Base-by-base conservation (phyloP, 1,140 invertebrate species). In the Pemphigus obesinymphae region DNA sequence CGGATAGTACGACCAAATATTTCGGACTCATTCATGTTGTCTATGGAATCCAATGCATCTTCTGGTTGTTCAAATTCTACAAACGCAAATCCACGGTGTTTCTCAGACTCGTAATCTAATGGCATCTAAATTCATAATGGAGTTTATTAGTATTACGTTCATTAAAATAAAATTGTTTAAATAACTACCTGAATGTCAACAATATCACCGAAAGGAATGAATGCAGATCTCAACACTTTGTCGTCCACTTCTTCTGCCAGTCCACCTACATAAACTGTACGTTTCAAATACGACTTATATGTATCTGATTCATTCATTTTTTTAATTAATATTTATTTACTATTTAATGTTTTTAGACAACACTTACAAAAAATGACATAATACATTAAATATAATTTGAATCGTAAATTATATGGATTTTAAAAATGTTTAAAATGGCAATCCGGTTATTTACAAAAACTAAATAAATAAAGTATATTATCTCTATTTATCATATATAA, bases 11-110 rank as follows among this genome's bases (percentile, higher is more conserved):
- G 90, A 0, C 98, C 98, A 91, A 97, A 99, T 23, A 99, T 88
- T 89, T 99, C 98, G 0, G 96, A 95, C 87, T 99, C 97, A 90
- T 99, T 98, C 97, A 99, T 99, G 86, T 99, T 99, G 88, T 99
- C 98, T 86, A 99, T 99, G 45, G 98, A 97, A 73, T 97, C 94
- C 26, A 95, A 92, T 70, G 97, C 97, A 92, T 99, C 97, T 90
- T 97, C 93, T 11, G 92, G 90, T 83, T 90, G 90, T 89, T 99
- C 98, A 89, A 97, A 99, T 89, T 99, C 98, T 84, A 99, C 93
- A 88, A 99, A 99, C 2, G 96, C 96, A 89, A 99, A 99, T 58
- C 97, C 97, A 87, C 97, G 90, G 86, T 99, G 97, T 86, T 97
- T 97, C 87, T 98, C 96, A 82, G 93, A 96, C 88, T 99, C 96